Evolutionary conservation across 2,113 vertebrate genomes (phyloP).

Genomic region (Hucho hucho): DNA sequence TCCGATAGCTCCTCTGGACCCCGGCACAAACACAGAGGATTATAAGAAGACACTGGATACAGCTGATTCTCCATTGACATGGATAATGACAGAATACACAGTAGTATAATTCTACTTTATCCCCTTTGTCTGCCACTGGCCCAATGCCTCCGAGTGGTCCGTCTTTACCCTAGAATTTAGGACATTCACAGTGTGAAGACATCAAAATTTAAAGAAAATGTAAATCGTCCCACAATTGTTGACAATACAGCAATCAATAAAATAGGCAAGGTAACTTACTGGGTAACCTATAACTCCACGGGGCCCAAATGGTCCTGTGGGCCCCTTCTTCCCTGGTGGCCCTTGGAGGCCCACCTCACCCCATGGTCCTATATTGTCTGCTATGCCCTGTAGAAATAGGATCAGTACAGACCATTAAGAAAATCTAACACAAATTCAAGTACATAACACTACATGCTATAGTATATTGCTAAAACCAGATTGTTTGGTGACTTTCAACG

Average conservation of each 20-base stretch:
- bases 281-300: conserved; percentile 65
- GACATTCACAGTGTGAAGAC: background rate
- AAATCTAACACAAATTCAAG: too few species aligned
- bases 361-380: conserved; percentile 72
- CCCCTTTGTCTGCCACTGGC: conserved; percentile 57
- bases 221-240: background rate
- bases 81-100: background rate
- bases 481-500: background rate
- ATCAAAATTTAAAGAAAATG: background rate
- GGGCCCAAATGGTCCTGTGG: conserved; percentile 56
- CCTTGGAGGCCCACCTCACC: conserved; percentile 64
- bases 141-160: conserved; percentile 62
- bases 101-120: conserved; percentile 52
- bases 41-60: background rate
- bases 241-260: too few species aligned
- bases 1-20: conserved; percentile 60
- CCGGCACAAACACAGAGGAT: conserved; percentile 46
- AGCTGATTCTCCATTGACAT: background rate
- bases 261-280: conserved; percentile 48
- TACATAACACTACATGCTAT: too few species aligned
- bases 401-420: too few species aligned
- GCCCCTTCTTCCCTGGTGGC: conserved; percentile 58
- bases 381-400: conserved; percentile 59
- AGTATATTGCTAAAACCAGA: too few species aligned
- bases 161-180: conserved; percentile 67